Conservation (phyloP, 2,888 invertebrate species). For the Drosophila multiciliata region DNA sequence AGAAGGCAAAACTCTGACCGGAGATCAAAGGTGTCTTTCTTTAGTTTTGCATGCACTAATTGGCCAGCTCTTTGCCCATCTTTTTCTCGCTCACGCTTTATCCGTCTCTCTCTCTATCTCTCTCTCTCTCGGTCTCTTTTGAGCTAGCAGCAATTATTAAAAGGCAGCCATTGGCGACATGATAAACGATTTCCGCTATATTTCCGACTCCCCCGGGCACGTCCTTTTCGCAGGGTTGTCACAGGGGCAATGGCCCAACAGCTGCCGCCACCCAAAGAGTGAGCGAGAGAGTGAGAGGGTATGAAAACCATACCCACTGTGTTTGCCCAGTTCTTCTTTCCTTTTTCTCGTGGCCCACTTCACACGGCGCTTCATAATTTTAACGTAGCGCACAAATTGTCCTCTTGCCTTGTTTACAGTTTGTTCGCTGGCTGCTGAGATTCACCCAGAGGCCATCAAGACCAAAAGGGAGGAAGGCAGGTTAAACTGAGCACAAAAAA, state of each 20-base stretch:
- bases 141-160: slow-evolving; percentile 73
- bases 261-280: slow-evolving; percentile 27
- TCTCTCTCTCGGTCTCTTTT: neutral
- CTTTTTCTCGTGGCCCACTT: slow-evolving; percentile 59
- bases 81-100: neutral
- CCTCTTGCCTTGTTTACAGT: slow-evolving; percentile 59
- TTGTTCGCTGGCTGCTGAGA: slow-evolving; percentile 35
- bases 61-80: neutral
- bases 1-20: slow-evolving; percentile 32
- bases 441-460: neutral
- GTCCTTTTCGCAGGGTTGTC: slow-evolving; percentile 36
- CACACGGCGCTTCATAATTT: slow-evolving; percentile 63
- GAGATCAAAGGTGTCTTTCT: slow-evolving; percentile 33
- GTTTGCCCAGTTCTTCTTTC: slow-evolving; percentile 22
- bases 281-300: neutral
- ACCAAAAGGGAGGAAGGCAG: neutral
- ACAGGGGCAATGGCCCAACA: slow-evolving; percentile 58
- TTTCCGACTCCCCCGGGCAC: slow-evolving; percentile 53
- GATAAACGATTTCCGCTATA: slow-evolving; percentile 81
- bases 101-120: neutral
- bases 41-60: slow-evolving; percentile 36
- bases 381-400: slow-evolving; percentile 63
- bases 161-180: slow-evolving; percentile 80
- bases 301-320: slow-evolving; percentile 12
- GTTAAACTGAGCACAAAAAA: slow-evolving; percentile 4